Evolutionary conservation across 2,797 vertebrate species (phyloP), one percentile per base, ranked within the genome.

Genomic region (Epinephelus malabaricus): DNA sequence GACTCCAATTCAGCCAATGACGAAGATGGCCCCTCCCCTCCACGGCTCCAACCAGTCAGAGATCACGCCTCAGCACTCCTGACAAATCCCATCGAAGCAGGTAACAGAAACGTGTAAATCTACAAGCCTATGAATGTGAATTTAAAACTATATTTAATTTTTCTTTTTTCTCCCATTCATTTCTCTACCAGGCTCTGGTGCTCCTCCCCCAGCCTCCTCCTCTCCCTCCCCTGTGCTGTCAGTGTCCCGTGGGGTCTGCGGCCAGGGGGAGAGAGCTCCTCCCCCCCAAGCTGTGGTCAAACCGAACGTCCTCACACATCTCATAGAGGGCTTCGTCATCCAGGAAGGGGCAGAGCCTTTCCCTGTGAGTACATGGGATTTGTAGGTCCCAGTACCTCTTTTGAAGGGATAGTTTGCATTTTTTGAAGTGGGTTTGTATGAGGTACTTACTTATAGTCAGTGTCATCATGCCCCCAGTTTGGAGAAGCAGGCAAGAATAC

Each of bases 331-430:
- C 83, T 99, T 99, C 21, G 98, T 99, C 69, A 99, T 99, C 92
- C 98, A 99, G 93, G 98, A 99, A 84, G 98, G 98, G 92, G 97
- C 97, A 0, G 98, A 99, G 83, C 98, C 98, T n/a, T 99, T 99
- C 91, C 98, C 98, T 43, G 98, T 99, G 94, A 95, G 97, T 91
- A 18, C 21, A 11, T 25, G 12, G 43, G 34, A 69, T 45, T 56
- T 59, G 55, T 66, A 34, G 45, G 61, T 70, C 43, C 2, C 25
- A 1, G 50, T 1, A 2, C 1, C 1, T 0, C 1, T 10, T 8
- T 43, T 0, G 11, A 43, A 43, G 40, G 40, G 40, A 12, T 43
- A 12, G 9, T 43, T 43, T 11, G 8, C 6, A 34, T 34, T 34
- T 30, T 34, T 34, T 34, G 34, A 34, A 34, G 34, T 34, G 11